A percentile compares a stretch with the other conserved stretches of the same genome.
Conservation (phyloP, 1,140 invertebrate genomes). For the Holotrichia oblita region DNA sequence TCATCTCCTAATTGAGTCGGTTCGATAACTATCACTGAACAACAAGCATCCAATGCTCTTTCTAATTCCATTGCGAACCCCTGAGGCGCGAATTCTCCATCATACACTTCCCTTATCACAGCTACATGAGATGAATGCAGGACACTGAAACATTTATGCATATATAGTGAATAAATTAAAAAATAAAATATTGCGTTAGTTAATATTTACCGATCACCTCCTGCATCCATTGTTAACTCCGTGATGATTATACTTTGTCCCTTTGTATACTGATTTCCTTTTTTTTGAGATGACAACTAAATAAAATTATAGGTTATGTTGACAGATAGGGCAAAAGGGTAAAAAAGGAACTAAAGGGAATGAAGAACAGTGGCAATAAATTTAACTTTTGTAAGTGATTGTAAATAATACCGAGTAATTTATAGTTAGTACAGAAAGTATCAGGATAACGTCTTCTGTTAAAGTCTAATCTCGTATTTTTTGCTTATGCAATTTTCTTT, state of each 20-base stretch:
- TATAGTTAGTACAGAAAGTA: no score
- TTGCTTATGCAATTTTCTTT: no score
- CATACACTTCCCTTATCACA: constrained; percentile 92
- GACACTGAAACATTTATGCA: constrained; percentile 60
- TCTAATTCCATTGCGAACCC: constrained; percentile 93
- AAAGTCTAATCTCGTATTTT: no score
- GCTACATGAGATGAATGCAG: constrained; percentile 76
- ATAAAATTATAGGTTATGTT: constrained; percentile 34
- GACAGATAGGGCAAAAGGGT: neutral
- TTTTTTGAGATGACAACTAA: constrained; percentile 21
- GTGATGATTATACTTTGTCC: neutral
- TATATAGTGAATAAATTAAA: constrained; percentile 14
- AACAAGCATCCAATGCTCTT: constrained; percentile 84
- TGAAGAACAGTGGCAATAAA: neutral
- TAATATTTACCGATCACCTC: constrained; percentile 55
- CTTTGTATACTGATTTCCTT: constrained; percentile 2
- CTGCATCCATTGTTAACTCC: constrained; percentile 55
- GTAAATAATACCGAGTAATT: no score
- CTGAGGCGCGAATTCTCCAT: constrained; percentile 90
- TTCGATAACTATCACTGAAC: constrained; percentile 90
- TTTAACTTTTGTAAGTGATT: neutral
- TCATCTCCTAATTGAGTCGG: constrained; percentile 89
- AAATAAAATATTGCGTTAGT: constrained; percentile 9
- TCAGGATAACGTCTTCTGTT: no score
- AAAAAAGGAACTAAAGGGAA: no score